Conservation (phyloP, 2,888 invertebrate species). For the Coleophora deauratella region DNA sequence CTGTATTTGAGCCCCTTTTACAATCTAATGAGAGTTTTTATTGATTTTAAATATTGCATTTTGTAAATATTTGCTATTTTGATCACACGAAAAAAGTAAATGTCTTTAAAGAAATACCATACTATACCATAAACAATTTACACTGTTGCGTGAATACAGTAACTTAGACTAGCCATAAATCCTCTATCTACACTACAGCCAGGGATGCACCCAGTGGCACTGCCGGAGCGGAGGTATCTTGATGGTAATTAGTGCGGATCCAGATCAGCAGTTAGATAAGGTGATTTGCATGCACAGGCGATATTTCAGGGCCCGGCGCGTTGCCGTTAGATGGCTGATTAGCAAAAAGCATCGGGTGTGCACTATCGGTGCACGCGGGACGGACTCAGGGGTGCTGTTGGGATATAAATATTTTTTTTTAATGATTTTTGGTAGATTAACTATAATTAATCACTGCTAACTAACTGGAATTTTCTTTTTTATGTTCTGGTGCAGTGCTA, state of each 20-base stretch:
- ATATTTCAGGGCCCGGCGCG: constrained; percentile 37
- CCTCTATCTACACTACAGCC: background rate
- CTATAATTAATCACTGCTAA: too few relatives aligned
- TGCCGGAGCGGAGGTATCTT: constrained; percentile 47
- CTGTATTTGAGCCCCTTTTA: too few relatives aligned
- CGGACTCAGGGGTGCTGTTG: background rate
- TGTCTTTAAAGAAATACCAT: too few relatives aligned
- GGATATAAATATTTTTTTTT: background rate
- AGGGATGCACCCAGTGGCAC: constrained; percentile 16
- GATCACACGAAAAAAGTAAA: too few relatives aligned
- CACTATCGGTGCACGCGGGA: background rate
- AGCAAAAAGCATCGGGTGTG: constrained; percentile 39
- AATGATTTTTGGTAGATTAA: too few relatives aligned
- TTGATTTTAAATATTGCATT: too few relatives aligned
- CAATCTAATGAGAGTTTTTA: too few relatives aligned
- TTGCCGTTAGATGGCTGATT: constrained; percentile 42
- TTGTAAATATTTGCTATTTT: too few relatives aligned
- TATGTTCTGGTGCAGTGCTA: too few relatives aligned
- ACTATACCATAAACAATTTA: too few relatives aligned
- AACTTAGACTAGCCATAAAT: too few relatives aligned
- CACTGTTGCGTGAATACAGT: constrained; percentile 21
- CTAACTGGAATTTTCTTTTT: too few relatives aligned
- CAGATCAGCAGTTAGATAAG: constrained; percentile 56
- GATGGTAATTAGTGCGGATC: constrained; percentile 50
- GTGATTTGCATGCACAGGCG: constrained; percentile 48